A percentile compares a stretch with the other conserved stretches of the same genome.
Conservation (phyloP, 2,113 vertebrate species). For the Craseonycteris thonglongyai region DNA sequence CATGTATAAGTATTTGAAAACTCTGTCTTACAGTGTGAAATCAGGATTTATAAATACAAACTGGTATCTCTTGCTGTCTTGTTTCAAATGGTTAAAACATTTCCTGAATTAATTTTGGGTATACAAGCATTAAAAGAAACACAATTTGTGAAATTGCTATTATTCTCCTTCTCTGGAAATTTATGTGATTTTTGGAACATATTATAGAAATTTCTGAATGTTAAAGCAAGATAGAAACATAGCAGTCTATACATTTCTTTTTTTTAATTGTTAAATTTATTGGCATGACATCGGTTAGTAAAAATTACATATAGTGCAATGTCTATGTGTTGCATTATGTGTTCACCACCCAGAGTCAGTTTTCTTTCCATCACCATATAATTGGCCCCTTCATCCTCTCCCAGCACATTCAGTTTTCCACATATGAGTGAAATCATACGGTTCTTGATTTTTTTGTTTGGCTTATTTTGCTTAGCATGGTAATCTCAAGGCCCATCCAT, state of each 20-base stretch:
- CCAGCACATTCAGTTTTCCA: too few species aligned
- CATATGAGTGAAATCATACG: too few species aligned
- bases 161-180: background rate
- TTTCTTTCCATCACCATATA: too few species aligned
- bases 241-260: background rate
- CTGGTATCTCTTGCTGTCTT: background rate
- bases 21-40: background rate
- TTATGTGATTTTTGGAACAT: background rate
- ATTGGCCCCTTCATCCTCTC: too few species aligned
- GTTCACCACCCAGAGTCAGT: too few species aligned
- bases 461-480: too few species aligned
- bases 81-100: background rate
- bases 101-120: background rate
- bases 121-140: background rate
- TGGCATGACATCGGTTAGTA: too few species aligned
- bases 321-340: too few species aligned
- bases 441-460: too few species aligned
- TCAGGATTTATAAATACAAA: constrained; percentile 21
- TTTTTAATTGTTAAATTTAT: too few species aligned
- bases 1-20: constrained; percentile 3
- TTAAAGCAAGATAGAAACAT: background rate
- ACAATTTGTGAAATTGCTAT: background rate
- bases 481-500: too few species aligned
- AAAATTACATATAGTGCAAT: too few species aligned
- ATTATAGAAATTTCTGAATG: background rate